Evolutionary conservation across 2,113 vertebrate species (phyloP), one percentile per base, ranked within the genome.

Genomic region (Protobothrops flavoviridis): DNA sequence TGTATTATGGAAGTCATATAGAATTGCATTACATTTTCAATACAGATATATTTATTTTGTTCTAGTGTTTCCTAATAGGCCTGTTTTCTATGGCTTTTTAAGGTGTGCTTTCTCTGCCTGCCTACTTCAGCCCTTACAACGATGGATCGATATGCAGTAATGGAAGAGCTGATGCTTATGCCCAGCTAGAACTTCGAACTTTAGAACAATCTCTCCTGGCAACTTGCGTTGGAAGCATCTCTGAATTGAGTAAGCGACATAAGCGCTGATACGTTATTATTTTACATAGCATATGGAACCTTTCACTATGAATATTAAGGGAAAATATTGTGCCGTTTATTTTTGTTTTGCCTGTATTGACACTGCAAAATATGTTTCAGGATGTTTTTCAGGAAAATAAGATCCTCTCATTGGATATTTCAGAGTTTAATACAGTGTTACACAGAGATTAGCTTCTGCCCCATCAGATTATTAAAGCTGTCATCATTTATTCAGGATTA

Each of bases 211-310:
- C 99, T 24, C 97, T 99, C 92, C 97, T 99, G 96, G 99, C 99
- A 81, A 99, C 99, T 0, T 99, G 99, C 0, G 99, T 99, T 74
- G 99, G 99, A 94, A 99, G 98, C 98, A 99, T 99, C 97, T 99
- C 99, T 0, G 99, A 99, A 74, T 98, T 99, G 94, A 99, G 99
- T 99, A 95, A 99, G 99, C 99, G 59, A 9, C 0, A 86, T 90
- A 0, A 69, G 5, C 0, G 33, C 2, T 0, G 0, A 9, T n/a
- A 0, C 0, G 0, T 88, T 87, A 33, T 0, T 59, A 55, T 89
- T 88, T 88, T 21, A n/a, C 12, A n/a, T 1, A 3, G 53, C 39
- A 85, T 55, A 8, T 50, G 29, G 85, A 92, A 92, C 64, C 93
- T 93, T 17, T 5, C 0, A 0, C 69, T 48, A 0, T n/a, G 85